Conservation (phyloP, 64 coral and sea anemone genomes). For the Acropora yongei region DNA sequence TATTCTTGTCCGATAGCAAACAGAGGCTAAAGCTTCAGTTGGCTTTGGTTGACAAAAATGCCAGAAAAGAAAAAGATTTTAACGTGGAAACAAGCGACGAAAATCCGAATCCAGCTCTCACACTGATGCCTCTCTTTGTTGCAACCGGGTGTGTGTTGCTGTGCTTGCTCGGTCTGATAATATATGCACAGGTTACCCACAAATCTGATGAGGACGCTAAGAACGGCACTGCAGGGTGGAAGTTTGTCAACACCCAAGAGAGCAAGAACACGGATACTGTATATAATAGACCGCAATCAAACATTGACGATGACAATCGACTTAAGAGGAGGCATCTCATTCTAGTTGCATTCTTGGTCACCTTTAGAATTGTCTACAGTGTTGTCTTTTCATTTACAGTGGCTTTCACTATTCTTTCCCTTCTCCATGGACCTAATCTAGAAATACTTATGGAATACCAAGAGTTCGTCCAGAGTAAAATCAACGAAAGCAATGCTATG, state of each 20-base stretch:
- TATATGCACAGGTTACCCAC: conserved; percentile 34
- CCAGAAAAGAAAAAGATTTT: not conserved
- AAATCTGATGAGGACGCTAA: not conserved
- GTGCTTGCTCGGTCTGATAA: not conserved
- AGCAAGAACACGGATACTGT: not conserved
- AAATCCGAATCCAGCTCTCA: not conserved
- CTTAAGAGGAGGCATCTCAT: conserved; percentile 76
- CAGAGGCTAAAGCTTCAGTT: conserved; percentile 25
- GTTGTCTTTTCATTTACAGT: conserved; percentile 73
- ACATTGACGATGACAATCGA: conserved; percentile 44
- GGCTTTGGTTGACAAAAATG: conserved; percentile 19
- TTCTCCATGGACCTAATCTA: conserved; percentile 74
- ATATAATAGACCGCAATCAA: not conserved
- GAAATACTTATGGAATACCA: conserved; percentile 65
- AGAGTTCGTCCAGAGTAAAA: conserved; percentile 56
- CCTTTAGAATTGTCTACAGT: conserved; percentile 60
- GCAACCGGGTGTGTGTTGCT: not conserved
- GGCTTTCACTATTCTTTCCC: conserved; percentile 58
- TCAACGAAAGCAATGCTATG: conserved; percentile 60
- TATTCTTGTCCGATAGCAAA: conserved; percentile 6
- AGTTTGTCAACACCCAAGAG: conserved; percentile 18
- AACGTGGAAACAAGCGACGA: not conserved
- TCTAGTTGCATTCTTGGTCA: conserved; percentile 64
- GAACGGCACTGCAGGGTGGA: conserved; percentile 3
- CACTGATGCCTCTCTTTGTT: conserved; percentile 30